phyloP scores from a whole-genome alignment of 1,140 invertebrate genomes.

The Musca vetustissima region DNA sequence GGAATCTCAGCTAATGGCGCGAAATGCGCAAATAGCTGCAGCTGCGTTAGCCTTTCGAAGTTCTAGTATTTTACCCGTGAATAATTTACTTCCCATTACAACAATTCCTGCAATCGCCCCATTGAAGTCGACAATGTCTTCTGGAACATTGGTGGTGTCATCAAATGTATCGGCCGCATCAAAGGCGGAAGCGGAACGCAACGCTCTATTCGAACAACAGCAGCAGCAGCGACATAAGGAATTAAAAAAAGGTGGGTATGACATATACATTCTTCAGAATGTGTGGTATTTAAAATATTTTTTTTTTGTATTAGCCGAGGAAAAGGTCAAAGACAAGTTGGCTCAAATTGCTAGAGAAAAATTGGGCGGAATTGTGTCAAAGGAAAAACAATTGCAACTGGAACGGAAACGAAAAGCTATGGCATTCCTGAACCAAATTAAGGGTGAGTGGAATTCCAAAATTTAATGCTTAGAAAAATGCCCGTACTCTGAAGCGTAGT shows the following conservation, averaged over 20 bases:
- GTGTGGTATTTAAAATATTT: not conserved
- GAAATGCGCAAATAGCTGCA: constrained; percentile 32
- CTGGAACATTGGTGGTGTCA: too few species aligned
- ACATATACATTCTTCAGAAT: not conserved
- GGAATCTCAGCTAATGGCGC: constrained; percentile 45
- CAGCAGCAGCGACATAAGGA: constrained; percentile 37
- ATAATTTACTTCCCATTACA: not conserved
- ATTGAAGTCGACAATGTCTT: too few species aligned
- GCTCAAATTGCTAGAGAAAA: constrained; percentile 65
- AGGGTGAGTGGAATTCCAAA: constrained; percentile 33
- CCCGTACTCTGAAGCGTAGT: too few species aligned
- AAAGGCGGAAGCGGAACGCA: constrained; percentile 24
- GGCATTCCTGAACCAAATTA: constrained; percentile 66
- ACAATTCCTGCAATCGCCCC: not conserved
- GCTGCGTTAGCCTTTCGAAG: constrained; percentile 29
- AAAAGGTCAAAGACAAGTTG: constrained; percentile 66
- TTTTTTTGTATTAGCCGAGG: constrained; percentile 58
- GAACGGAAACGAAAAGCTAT: constrained; percentile 71
- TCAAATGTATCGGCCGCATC: constrained; percentile 1
- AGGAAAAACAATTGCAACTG: constrained; percentile 69
- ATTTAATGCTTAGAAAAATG: too few species aligned
- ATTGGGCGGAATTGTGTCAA: constrained; percentile 58
- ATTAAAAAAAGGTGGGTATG: constrained; percentile 40
- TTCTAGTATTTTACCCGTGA: not conserved
- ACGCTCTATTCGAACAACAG: constrained; percentile 27